Evolutionary conservation across 2,888 invertebrate genomes (phyloP).

Genomic region (Orthosia gothica): DNA sequence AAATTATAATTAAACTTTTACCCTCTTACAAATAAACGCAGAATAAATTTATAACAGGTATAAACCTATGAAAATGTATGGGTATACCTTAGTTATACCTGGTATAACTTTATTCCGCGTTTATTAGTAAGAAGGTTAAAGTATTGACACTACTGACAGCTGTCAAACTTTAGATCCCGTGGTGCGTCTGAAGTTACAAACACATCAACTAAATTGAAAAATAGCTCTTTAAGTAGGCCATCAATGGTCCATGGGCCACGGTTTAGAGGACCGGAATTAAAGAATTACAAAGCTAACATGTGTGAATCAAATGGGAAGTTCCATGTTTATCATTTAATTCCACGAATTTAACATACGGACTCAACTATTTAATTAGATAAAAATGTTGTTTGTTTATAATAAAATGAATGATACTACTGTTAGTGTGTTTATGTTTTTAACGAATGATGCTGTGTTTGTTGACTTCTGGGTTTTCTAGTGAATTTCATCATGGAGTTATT

Average conservation of each 20-base stretch:
- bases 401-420: slow-evolving; percentile 3
- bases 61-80: too few relatives aligned
- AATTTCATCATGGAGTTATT: background rate
- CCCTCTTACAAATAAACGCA: too few relatives aligned
- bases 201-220: slow-evolving; percentile 34
- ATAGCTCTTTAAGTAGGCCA: slow-evolving; percentile 32
- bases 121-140: too few relatives aligned
- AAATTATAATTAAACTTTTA: too few relatives aligned
- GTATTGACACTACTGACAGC: background rate
- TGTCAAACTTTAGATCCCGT: slow-evolving; percentile 18
- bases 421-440: slow-evolving; percentile 21
- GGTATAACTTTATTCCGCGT: too few relatives aligned
- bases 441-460: background rate
- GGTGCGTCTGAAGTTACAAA: background rate
- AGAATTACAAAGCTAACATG: slow-evolving; percentile 26
- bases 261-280: slow-evolving; percentile 11
- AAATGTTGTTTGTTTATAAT: slow-evolving; percentile 34
- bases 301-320: slow-evolving; percentile 18
- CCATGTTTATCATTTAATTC: slow-evolving; percentile 33
- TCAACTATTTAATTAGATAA: slow-evolving; percentile 12
- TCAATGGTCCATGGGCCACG: background rate
- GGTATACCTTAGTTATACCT: too few relatives aligned
- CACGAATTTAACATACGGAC: slow-evolving; percentile 18
- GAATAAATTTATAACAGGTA: too few relatives aligned
- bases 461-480: slow-evolving; percentile 8